Percentiles rank a stretch among this genome's conserved stretches.
These are phyloP conservation scores for Boleophthalmus pectinirostris DNA, from an alignment of 2,113 vertebrate genomes.

Conservation along the genomic window DNA sequence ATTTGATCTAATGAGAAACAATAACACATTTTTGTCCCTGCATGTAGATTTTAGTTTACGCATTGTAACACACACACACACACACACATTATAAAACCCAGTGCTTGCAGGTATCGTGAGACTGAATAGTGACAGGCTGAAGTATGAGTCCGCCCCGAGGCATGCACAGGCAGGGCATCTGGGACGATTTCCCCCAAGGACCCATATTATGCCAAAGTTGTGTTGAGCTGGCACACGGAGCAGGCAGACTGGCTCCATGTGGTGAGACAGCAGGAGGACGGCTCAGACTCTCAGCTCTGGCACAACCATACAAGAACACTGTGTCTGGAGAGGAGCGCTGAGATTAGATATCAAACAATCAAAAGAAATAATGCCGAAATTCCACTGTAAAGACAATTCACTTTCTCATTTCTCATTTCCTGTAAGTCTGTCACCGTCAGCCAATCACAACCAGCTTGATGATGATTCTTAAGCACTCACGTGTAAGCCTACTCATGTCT, in stretches of 20 bases:
- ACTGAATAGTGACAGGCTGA: background rate
- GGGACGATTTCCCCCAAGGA: background rate
- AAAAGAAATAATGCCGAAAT: too few species aligned
- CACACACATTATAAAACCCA: background rate
- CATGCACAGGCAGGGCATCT: constrained; percentile 1
- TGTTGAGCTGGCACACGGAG: background rate
- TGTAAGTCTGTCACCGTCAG: too few species aligned
- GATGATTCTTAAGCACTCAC: too few species aligned
- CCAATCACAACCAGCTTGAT: too few species aligned
- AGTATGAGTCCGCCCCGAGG: background rate
- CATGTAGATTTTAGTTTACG: too few species aligned
- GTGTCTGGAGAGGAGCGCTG: background rate
- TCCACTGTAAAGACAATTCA: too few species aligned
- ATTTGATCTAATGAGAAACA: too few species aligned
- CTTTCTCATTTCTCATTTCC: too few species aligned
- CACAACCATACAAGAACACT: background rate
- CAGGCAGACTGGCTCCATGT: background rate
- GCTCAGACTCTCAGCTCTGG: background rate
- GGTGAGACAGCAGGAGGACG: background rate
- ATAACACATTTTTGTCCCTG: too few species aligned
- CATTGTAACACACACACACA: too few species aligned
- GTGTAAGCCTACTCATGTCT: too few species aligned
- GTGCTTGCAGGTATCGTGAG: background rate
- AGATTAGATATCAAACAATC: background rate
- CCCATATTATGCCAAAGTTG: background rate